Evolutionary conservation across 2,888 invertebrate species (phyloP).

Genomic region (Syrista parreyssii): DNA sequence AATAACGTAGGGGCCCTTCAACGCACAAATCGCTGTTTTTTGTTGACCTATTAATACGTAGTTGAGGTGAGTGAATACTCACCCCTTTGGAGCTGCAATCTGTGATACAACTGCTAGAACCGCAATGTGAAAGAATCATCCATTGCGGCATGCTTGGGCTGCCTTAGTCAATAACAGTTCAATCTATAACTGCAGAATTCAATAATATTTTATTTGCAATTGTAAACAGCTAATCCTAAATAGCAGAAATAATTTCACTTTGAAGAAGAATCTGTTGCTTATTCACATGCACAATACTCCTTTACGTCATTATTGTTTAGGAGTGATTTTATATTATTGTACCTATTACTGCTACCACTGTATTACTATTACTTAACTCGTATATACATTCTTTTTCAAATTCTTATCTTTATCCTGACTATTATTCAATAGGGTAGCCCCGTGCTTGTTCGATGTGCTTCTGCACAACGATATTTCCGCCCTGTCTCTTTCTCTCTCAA

Average conservation of each 20-base stretch:
- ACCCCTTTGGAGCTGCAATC: constrained; percentile 39
- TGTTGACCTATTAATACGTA: constrained; percentile 25
- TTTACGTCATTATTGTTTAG: not conserved
- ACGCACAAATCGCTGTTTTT: constrained; percentile 23
- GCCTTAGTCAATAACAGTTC: constrained; percentile 4
- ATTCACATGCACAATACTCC: not conserved
- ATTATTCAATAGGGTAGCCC: constrained; percentile 5
- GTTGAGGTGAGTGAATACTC: constrained; percentile 30
- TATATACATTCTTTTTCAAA: not conserved
- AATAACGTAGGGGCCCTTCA: constrained; percentile 28
- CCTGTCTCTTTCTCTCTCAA: constrained; percentile 2
- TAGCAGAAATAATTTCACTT: not conserved
- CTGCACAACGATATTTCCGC: not conserved
- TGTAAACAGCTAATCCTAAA: not conserved
- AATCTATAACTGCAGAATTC: not conserved
- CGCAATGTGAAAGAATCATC: constrained; percentile 28
- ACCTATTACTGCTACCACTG: not conserved
- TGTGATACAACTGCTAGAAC: constrained; percentile 42
- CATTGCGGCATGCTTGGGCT: constrained; percentile 8
- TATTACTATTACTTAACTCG: too few relatives aligned
- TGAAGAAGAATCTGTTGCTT: not conserved
- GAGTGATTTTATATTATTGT: not conserved
- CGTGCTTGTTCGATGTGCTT: constrained; percentile 2
- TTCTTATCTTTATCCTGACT: not conserved
- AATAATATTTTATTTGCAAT: not conserved